phyloP scores from a whole-genome alignment of 2,113 vertebrate genomes.

The Oncorhynchus clarkii region DNA sequence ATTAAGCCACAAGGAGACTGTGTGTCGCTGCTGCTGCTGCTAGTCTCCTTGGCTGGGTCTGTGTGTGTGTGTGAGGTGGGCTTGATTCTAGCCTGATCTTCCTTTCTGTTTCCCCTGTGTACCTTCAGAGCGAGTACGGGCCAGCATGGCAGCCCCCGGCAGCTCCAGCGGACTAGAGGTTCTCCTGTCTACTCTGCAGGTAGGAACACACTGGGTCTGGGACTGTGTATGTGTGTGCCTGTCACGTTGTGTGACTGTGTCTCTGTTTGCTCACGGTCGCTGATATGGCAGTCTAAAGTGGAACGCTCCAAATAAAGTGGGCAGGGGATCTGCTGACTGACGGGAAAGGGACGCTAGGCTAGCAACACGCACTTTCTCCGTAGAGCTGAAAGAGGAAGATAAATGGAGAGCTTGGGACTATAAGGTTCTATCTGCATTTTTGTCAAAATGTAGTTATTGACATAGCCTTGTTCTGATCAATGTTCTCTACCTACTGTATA shows the following conservation, averaged over 20 bases:
- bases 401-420: too few species aligned
- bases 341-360: background rate
- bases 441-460: too few species aligned
- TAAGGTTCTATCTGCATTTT: too few species aligned
- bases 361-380: background rate
- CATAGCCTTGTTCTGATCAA: too few species aligned
- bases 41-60: slow-evolving; percentile 4
- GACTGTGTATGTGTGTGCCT: background rate
- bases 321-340: background rate
- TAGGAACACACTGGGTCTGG: slow-evolving; percentile 60
- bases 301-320: background rate
- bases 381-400: background rate
- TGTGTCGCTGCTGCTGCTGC: background rate
- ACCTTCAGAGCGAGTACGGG: slow-evolving; percentile 55
- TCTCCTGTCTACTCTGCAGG: slow-evolving; percentile 87
- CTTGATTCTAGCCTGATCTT: slow-evolving; percentile 1
- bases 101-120: background rate
- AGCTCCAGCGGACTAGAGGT: slow-evolving; percentile 84
- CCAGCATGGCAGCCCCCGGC: slow-evolving; percentile 76
- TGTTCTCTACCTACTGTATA: too few species aligned
- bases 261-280: background rate
- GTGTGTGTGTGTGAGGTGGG: background rate
- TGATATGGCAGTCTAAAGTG: background rate
- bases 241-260: background rate
- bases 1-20: slow-evolving; percentile 17